phyloP scores from a whole-genome alignment of 2,113 vertebrate species.

The Bagarius yarrelli region DNA sequence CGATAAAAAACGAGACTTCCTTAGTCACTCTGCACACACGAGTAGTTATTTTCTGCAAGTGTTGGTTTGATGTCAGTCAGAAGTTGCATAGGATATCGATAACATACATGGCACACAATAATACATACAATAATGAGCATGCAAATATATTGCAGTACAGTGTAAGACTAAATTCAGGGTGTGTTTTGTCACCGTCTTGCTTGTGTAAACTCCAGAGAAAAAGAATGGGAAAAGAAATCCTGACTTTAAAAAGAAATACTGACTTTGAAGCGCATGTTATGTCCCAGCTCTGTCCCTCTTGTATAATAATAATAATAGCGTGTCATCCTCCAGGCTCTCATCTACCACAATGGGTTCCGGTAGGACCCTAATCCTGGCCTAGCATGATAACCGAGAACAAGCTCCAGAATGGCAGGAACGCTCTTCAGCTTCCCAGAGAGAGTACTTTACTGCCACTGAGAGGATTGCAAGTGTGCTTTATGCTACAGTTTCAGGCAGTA shows the following conservation, averaged over 20 bases:
- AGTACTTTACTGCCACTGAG: constrained; percentile 23
- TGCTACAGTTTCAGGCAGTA: background rate
- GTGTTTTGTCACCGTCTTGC: background rate
- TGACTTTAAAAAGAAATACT: too few species aligned
- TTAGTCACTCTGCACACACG: background rate
- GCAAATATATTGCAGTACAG: background rate
- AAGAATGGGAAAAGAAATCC: background rate
- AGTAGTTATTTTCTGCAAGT: background rate
- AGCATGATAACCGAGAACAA: constrained; percentile 15
- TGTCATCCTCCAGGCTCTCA: constrained; percentile 21
- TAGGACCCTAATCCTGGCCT: constrained; percentile 39
- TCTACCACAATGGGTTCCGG: constrained; percentile 21
- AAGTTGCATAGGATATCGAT: background rate
- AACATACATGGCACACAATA: background rate
- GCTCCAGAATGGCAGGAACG: constrained; percentile 8
- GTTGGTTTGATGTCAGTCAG: background rate
- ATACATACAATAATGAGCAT: background rate
- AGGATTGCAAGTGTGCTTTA: background rate
- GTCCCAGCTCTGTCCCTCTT: constrained; percentile 16
- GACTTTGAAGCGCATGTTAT: background rate
- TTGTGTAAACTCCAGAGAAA: background rate
- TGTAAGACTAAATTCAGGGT: background rate
- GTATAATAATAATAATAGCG: constrained; percentile 40
- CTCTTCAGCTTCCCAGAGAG: constrained; percentile 31
- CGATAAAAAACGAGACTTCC: background rate